These are phyloP conservation scores for Thalassoma bifasciatum DNA, from an alignment of 2,113 vertebrate species.

Conservation along the genomic window DNA sequence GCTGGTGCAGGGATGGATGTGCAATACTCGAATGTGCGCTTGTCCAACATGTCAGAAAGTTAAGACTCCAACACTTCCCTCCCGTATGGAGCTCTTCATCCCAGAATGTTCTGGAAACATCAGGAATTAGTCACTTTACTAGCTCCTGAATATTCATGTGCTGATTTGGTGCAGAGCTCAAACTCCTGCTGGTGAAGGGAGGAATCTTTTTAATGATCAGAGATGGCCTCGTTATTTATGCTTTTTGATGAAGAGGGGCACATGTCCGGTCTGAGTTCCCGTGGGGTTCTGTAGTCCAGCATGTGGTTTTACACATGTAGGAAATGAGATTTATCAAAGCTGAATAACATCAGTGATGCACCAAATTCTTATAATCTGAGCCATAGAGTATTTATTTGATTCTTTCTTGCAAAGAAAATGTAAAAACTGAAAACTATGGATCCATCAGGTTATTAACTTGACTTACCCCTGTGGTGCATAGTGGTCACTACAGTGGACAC, in stretches of 20 bases:
- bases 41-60: slow-evolving; percentile 71
- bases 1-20: slow-evolving; percentile 48
- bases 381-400: no score
- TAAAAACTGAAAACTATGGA: no score
- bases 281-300: not conserved
- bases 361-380: no score
- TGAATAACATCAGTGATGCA: no score
- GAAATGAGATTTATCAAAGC: not conserved
- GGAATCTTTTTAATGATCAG: slow-evolving; percentile 11
- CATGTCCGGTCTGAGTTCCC: not conserved
- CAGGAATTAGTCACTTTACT: no score
- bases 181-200: not conserved
- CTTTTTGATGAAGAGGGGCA: slow-evolving; percentile 6
- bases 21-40: slow-evolving; percentile 62
- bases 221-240: slow-evolving; percentile 12
- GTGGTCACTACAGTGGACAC: no score
- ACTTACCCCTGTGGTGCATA: no score
- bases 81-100: not conserved
- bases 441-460: no score
- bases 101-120: no score
- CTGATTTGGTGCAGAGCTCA: not conserved
- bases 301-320: not conserved
- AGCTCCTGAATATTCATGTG: not conserved
- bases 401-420: no score
- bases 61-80: slow-evolving; percentile 25